Evolutionary conservation across 1,140 invertebrate species (phyloP).

Genomic region (Meteorus sp.): DNA sequence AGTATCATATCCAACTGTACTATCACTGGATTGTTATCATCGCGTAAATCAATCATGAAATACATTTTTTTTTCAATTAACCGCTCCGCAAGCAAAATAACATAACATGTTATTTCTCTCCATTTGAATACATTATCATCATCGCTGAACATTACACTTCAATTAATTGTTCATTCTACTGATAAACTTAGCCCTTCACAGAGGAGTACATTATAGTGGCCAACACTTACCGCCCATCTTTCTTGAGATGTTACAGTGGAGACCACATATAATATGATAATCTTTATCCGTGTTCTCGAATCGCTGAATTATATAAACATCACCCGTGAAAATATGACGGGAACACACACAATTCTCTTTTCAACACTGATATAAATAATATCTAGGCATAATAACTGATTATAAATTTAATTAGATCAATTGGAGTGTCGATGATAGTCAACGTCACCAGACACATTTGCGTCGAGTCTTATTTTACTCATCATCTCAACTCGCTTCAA

Average conservation of each 20-base stretch:
- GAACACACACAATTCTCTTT: slow-evolving; percentile 9
- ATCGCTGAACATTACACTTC: too few species aligned
- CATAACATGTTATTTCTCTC: too few species aligned
- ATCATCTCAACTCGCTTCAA: not conserved
- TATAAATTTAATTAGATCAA: slow-evolving; percentile 1
- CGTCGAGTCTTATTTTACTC: not conserved
- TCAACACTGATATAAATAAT: slow-evolving; percentile 3
- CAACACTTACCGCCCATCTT: too few species aligned
- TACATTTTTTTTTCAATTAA: too few species aligned
- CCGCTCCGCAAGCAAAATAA: too few species aligned
- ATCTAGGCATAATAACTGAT: not conserved
- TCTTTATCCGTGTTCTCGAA: not conserved
- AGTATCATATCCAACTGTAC: not conserved
- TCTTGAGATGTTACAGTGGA: too few species aligned
- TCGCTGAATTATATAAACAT: slow-evolving; percentile 15
- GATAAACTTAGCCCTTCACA: too few species aligned
- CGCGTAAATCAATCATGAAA: not conserved
- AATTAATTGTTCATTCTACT: too few species aligned
- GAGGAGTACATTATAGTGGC: too few species aligned
- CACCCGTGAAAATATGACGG: slow-evolving; percentile 21
- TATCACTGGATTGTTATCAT: not conserved
- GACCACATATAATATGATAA: too few species aligned
- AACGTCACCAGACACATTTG: not conserved
- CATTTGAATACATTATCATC: not conserved
- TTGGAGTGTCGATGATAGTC: not conserved